phyloP scores from a whole-genome alignment of 2,888 invertebrate species.

The Phortica okadai region DNA sequence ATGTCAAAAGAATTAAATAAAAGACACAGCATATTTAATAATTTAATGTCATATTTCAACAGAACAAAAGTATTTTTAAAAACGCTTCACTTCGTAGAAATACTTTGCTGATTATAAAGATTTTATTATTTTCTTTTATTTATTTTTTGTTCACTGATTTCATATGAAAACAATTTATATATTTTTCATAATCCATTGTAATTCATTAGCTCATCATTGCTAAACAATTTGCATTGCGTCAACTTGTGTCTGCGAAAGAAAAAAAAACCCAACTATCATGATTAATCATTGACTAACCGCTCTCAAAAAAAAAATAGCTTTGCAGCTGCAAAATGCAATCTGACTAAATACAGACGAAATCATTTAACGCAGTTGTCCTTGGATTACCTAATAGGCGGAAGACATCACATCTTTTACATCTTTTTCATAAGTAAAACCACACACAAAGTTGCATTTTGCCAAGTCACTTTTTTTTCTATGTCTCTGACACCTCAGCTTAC shows the following conservation, averaged over 20 bases:
- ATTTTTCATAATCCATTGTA: too few relatives aligned
- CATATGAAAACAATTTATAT: too few relatives aligned
- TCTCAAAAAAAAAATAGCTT: too few relatives aligned
- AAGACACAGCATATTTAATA: not conserved
- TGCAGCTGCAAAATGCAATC: not conserved
- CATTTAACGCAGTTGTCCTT: not conserved
- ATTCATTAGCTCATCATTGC: not conserved
- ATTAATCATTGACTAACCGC: not conserved
- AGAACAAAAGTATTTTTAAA: not conserved
- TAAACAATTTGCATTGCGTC: not conserved
- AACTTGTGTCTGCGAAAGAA: not conserved
- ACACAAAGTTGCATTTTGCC: not conserved
- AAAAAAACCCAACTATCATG: not conserved
- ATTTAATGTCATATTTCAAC: not conserved
- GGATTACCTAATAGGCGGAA: not conserved
- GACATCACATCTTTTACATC: not conserved
- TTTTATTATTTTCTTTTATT: too few relatives aligned
- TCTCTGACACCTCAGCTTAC: not conserved
- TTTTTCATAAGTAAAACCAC: not conserved
- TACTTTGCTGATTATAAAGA: too few relatives aligned
- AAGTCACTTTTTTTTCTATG: not conserved
- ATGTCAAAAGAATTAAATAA: not conserved
- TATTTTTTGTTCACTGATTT: too few relatives aligned
- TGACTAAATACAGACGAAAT: not conserved
- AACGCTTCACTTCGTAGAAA: too few relatives aligned